These are phyloP conservation scores for Drosophila melanica DNA, from an alignment of 1,140 invertebrate species.

Conservation along the genomic window DNA sequence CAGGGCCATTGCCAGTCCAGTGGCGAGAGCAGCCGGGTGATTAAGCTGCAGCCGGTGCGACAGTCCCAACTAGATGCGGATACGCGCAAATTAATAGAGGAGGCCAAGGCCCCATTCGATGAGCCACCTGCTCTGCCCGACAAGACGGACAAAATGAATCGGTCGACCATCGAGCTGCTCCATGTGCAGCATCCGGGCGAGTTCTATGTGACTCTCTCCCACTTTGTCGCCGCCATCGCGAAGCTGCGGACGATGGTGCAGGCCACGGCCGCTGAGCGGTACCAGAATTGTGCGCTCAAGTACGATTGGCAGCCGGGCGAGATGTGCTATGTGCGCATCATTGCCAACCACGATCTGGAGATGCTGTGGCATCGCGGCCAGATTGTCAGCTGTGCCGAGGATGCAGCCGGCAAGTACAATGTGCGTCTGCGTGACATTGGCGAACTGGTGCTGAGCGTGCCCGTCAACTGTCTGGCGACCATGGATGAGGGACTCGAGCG, in stretches of 20 bases:
- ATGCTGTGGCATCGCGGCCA: slow-evolving; percentile 52
- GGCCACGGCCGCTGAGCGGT: slow-evolving; percentile 4
- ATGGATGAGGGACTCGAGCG: slow-evolving; percentile 22
- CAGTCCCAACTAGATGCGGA: slow-evolving; percentile 11
- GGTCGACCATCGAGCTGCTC: slow-evolving; percentile 26
- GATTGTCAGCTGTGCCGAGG: background rate
- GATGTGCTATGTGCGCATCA: slow-evolving; percentile 43
- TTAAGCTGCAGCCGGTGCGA: background rate
- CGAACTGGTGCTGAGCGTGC: slow-evolving; percentile 23
- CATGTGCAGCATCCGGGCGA: slow-evolving; percentile 56
- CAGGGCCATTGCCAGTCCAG: slow-evolving; percentile 53
- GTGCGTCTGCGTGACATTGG: slow-evolving; percentile 56
- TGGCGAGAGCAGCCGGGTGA: slow-evolving; percentile 46
- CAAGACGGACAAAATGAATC: slow-evolving; percentile 12
- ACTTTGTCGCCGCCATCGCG: slow-evolving; percentile 32
- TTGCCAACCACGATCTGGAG: slow-evolving; percentile 28
- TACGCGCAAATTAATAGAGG: slow-evolving; percentile 33
- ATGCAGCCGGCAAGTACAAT: slow-evolving; percentile 6
- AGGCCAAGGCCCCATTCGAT: slow-evolving; percentile 5
- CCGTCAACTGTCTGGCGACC: background rate
- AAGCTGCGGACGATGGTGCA: slow-evolving; percentile 34
- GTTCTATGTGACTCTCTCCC: slow-evolving; percentile 67
- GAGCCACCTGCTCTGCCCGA: background rate
- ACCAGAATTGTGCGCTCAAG: background rate
- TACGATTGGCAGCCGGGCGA: slow-evolving; percentile 44